Percentiles rank a stretch among this genome's conserved stretches.
These are phyloP conservation scores for Scaptomyza montana DNA, from an alignment of 1,140 invertebrate species.

Conservation along the genomic window DNA sequence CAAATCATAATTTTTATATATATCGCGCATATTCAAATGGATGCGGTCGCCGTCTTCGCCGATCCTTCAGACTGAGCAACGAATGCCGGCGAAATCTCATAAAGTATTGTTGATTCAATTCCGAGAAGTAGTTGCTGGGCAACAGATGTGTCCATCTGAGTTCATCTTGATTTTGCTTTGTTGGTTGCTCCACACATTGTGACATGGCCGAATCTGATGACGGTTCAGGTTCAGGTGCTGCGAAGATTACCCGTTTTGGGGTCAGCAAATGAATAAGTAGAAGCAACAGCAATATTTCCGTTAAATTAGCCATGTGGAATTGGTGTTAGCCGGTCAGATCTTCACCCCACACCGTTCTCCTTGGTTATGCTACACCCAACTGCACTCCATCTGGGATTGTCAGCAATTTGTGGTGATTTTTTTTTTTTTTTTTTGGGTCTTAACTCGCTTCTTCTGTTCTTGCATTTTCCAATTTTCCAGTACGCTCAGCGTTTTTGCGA, in stretches of 20 bases:
- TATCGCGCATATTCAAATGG: slow-evolving; percentile 61
- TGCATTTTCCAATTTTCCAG: slow-evolving; percentile 34
- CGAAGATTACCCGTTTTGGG: slow-evolving; percentile 29
- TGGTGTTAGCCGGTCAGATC: slow-evolving; percentile 36
- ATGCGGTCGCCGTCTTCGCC: not conserved
- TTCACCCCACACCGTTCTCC: slow-evolving; percentile 38
- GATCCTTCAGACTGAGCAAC: slow-evolving; percentile 6
- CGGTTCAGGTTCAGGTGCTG: not conserved
- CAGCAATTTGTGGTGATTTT: slow-evolving; percentile 51
- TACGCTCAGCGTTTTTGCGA: slow-evolving; percentile 42
- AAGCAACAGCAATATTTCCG: slow-evolving; percentile 33
- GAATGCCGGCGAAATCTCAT: slow-evolving; percentile 44
- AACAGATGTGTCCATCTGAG: slow-evolving; percentile 47
- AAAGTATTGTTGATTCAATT: slow-evolving; percentile 69
- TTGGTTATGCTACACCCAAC: slow-evolving; percentile 24
- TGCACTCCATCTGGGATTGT: slow-evolving; percentile 26
- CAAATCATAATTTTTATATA: slow-evolving; percentile 28
- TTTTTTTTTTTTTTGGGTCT: slow-evolving; percentile 6
- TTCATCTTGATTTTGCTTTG: slow-evolving; percentile 13
- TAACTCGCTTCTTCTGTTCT: not conserved
- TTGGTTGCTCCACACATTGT: slow-evolving; percentile 52
- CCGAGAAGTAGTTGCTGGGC: slow-evolving; percentile 63
- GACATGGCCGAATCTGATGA: slow-evolving; percentile 37
- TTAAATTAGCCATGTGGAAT: slow-evolving; percentile 40
- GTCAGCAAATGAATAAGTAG: slow-evolving; percentile 30